These are phyloP conservation scores for Steinernema feltiae DNA, from an alignment of 1,140 invertebrate genomes.

Conservation along the genomic window DNA sequence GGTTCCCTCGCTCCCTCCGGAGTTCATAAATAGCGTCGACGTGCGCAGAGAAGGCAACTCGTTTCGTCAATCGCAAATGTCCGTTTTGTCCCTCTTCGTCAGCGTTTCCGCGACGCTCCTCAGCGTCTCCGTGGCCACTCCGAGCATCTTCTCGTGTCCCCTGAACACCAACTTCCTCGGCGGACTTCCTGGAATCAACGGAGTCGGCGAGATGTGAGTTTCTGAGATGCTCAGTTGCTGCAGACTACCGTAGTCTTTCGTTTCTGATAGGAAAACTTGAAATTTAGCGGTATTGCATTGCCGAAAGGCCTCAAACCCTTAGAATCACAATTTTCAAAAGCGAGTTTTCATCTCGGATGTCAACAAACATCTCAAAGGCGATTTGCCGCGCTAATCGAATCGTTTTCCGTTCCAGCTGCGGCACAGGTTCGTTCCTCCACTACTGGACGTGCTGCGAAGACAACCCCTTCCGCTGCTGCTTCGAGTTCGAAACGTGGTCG, in stretches of 20 bases:
- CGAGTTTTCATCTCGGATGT: neutral
- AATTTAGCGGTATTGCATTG: neutral
- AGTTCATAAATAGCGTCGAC: neutral
- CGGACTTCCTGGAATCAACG: neutral
- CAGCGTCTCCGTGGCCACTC: neutral
- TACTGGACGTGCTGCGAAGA: conserved; percentile 55
- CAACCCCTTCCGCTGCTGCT: conserved; percentile 56
- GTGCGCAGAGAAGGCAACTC: neutral
- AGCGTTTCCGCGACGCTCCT: neutral
- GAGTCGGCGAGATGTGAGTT: conserved; percentile 1
- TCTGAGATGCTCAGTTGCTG: neutral
- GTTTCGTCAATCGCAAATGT: neutral
- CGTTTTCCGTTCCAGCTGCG: conserved; percentile 39
- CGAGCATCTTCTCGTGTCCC: conserved; percentile 9
- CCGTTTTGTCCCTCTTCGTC: neutral
- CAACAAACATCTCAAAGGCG: neutral
- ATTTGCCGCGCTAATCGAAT: neutral
- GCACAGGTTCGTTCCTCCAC: conserved; percentile 52
- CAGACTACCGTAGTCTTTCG: too few relatives aligned
- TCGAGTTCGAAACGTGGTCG: conserved; percentile 55
- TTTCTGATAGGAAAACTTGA: neutral
- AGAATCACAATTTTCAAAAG: neutral
- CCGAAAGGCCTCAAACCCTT: too few relatives aligned
- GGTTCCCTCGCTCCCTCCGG: neutral
- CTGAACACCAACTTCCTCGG: conserved; percentile 4